phyloP scores from a whole-genome alignment of 2,888 invertebrate species.

The Drosophila dives region DNA sequence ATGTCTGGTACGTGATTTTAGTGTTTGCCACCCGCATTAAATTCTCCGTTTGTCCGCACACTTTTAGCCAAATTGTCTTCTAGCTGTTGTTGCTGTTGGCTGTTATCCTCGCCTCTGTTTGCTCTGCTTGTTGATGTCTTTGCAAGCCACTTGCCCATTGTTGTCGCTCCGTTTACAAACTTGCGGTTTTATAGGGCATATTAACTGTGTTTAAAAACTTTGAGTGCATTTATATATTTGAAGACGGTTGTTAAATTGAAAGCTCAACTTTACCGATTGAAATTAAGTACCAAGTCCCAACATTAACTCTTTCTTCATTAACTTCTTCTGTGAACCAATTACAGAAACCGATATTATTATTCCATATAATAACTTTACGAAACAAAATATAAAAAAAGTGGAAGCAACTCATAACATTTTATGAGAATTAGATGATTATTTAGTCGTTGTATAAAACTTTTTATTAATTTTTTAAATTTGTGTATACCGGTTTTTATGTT shows the following conservation, averaged over 20 bases:
- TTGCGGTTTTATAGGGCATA: constrained; percentile 7
- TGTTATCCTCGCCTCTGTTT: constrained; percentile 24
- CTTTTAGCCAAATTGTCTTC: constrained; percentile 37
- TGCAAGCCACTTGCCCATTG: constrained; percentile 36
- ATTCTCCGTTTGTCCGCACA: constrained; percentile 42
- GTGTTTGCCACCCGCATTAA: constrained; percentile 43
- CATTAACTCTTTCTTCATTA: too few relatives aligned
- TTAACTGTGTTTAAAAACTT: neutral
- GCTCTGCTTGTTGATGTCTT: constrained; percentile 25
- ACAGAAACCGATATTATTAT: neutral
- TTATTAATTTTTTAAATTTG: neutral
- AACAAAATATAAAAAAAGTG: neutral
- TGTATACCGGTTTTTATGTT: neutral
- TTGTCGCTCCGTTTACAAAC: constrained; percentile 20
- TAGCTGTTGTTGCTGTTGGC: constrained; percentile 4
- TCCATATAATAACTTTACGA: neutral
- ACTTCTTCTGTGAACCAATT: neutral
- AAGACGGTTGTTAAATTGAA: neutral
- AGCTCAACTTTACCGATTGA: neutral
- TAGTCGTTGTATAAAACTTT: neutral
- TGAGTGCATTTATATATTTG: neutral
- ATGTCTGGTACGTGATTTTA: constrained; percentile 75
- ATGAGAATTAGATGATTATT: neutral
- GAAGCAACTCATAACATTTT: neutral
- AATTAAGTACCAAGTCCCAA: neutral